These are phyloP conservation scores for Popillia japonica DNA, from an alignment of 1,140 invertebrate species.

Conservation along the genomic window DNA sequence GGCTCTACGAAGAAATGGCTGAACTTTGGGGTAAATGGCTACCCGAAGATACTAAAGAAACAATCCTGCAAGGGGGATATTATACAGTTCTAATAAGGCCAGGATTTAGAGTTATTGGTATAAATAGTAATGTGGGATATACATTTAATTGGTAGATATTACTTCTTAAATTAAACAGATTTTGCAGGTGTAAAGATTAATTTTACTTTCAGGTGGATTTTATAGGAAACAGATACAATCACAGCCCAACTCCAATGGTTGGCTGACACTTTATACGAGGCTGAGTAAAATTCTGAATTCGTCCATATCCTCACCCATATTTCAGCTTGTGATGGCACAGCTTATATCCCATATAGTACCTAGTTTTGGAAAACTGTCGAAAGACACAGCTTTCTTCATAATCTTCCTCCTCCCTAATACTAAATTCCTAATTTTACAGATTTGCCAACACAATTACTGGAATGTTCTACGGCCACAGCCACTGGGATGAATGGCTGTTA, in stretches of 20 bases:
- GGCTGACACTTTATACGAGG: slow-evolving; percentile 70
- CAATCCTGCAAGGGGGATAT: slow-evolving; percentile 71
- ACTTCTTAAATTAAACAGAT: not conserved
- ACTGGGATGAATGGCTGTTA: slow-evolving; percentile 77
- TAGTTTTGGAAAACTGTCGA: slow-evolving; percentile 70
- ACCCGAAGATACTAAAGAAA: slow-evolving; percentile 66
- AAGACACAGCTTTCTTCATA: too few relatives aligned
- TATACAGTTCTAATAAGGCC: slow-evolving; percentile 70
- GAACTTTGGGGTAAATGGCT: slow-evolving; percentile 72
- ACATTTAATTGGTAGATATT: slow-evolving; percentile 72
- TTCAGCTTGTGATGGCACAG: slow-evolving; percentile 68
- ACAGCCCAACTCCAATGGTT: slow-evolving; percentile 81
- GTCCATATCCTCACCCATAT: slow-evolving; percentile 87
- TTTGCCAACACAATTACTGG: slow-evolving; percentile 70
- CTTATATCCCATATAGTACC: slow-evolving; percentile 63
- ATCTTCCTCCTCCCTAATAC: too few relatives aligned
- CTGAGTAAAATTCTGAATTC: slow-evolving; percentile 73
- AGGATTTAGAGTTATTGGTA: slow-evolving; percentile 73
- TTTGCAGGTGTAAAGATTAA: too few relatives aligned
- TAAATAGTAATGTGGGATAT: slow-evolving; percentile 79
- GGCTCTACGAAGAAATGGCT: slow-evolving; percentile 72
- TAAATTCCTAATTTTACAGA: slow-evolving; percentile 18
- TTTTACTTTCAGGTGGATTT: slow-evolving; percentile 64
- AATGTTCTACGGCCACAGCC: slow-evolving; percentile 85
- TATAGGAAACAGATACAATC: slow-evolving; percentile 67